phyloP scores from a whole-genome alignment of 2,888 invertebrate genomes.

The Eurytoma californica region DNA sequence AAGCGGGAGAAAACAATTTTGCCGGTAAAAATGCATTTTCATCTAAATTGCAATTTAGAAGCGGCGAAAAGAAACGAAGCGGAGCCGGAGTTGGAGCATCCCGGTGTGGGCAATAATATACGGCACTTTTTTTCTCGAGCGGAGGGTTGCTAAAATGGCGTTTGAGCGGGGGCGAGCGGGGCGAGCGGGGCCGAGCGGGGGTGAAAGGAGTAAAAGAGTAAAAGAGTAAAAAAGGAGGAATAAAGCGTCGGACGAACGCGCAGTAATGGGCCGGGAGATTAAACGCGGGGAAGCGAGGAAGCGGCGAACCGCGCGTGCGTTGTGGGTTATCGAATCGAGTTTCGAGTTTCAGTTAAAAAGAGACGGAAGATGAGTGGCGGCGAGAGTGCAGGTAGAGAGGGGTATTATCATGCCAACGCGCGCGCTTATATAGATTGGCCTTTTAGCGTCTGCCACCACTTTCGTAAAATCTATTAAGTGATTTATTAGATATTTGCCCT shows the following conservation, averaged over 20 bases:
- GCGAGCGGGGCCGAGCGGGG: neutral
- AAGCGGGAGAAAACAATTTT: no score
- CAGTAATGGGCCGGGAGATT: conserved; percentile 52
- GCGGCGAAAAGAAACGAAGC: no score
- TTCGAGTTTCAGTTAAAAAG: conserved; percentile 52
- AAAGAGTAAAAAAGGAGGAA: conserved; percentile 13
- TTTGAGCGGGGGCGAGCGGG: conserved; percentile 32
- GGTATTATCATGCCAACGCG: conserved; percentile 46
- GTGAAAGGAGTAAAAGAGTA: conserved; percentile 3
- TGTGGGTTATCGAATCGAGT: conserved; percentile 52
- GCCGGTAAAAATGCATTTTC: conserved; percentile 13
- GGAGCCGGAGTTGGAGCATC: no score
- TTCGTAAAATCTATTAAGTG: conserved; percentile 68
- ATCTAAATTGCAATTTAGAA: neutral
- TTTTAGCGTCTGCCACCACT: conserved; percentile 67
- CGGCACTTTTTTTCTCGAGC: conserved; percentile 13
- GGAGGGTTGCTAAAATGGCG: conserved; percentile 40
- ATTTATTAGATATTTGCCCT: conserved; percentile 71
- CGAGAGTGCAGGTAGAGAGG: conserved; percentile 18
- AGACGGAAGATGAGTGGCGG: conserved; percentile 18
- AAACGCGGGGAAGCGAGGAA: conserved; percentile 43
- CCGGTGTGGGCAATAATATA: conserved; percentile 25
- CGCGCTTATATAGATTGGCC: conserved; percentile 61
- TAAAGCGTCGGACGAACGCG: conserved; percentile 34
- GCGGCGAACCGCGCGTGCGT: conserved; percentile 35